phyloP scores from a whole-genome alignment of 2,797 vertebrate species.

The Gymnothorax reevesii region DNA sequence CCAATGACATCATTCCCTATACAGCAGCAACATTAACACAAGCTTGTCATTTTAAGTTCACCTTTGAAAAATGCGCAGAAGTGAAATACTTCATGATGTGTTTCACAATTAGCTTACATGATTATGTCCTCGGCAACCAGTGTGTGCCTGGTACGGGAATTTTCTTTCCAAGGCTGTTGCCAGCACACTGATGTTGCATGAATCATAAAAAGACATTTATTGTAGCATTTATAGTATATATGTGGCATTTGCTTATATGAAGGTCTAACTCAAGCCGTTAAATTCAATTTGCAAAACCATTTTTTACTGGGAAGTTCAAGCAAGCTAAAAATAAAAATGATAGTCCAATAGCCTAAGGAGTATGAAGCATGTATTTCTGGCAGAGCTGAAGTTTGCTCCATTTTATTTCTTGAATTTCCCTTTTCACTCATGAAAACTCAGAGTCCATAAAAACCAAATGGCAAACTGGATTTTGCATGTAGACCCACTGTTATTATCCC shows the following conservation, averaged over 20 bases:
- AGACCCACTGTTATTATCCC: background rate
- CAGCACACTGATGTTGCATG: conserved; percentile 49
- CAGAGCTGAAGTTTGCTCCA: background rate
- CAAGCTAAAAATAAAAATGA: background rate
- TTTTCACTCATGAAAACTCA: background rate
- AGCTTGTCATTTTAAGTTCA: background rate
- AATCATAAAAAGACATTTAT: conserved; percentile 68
- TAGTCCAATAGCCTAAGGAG: background rate
- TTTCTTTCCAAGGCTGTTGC: conserved; percentile 51
- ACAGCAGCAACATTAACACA: background rate
- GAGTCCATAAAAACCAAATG: background rate
- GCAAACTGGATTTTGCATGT: background rate
- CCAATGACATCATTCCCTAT: background rate
- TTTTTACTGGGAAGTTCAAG: conserved; percentile 48
- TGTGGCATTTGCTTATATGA: conserved; percentile 65
- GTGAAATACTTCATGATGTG: conserved; percentile 19
- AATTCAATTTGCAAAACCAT: conserved; percentile 65
- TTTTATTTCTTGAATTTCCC: background rate
- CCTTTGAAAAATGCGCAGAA: conserved; percentile 3
- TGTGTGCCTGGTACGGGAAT: conserved; percentile 27
- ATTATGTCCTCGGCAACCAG: conserved; percentile 13
- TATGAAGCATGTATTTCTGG: background rate
- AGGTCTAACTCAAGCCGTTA: conserved; percentile 69
- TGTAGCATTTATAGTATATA: too few relatives aligned
- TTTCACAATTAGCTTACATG: conserved; percentile 31